Conservation (phyloP, 2,113 vertebrate species). For the Formicarius rufipectus region DNA sequence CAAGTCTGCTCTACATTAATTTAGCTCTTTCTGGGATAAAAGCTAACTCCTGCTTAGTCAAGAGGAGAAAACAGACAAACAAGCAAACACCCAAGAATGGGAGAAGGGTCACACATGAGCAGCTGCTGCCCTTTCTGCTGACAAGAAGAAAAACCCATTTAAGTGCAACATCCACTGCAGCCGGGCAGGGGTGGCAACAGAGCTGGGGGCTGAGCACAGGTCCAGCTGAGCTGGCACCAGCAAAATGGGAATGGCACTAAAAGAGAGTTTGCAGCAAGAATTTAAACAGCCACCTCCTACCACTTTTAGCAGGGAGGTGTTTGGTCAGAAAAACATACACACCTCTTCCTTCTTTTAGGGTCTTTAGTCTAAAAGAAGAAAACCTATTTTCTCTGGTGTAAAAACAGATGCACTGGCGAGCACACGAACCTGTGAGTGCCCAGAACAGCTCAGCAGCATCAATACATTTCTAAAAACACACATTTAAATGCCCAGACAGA, state of each 20-base stretch:
- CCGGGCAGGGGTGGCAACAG: neutral
- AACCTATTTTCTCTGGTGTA: neutral
- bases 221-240: neutral
- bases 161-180: neutral
- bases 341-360: neutral
- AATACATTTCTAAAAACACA: neutral
- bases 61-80: neutral
- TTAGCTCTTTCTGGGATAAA: neutral
- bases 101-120: neutral
- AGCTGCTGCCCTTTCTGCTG: neutral
- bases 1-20: neutral
- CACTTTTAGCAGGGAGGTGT: neutral
- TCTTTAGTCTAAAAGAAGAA: neutral
- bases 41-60: neutral
- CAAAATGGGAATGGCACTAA: neutral
- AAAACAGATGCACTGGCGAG: neutral
- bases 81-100: neutral
- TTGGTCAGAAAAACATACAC: neutral
- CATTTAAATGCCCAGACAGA: neutral
- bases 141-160: neutral
- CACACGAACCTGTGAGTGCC: neutral
- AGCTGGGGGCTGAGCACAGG: neutral
- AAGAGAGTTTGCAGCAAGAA: accelerated
- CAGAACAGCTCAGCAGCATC: neutral
- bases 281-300: neutral